These are phyloP conservation scores for Apamea epomidion DNA, from an alignment of 2,888 invertebrate genomes.

Conservation along the genomic window DNA sequence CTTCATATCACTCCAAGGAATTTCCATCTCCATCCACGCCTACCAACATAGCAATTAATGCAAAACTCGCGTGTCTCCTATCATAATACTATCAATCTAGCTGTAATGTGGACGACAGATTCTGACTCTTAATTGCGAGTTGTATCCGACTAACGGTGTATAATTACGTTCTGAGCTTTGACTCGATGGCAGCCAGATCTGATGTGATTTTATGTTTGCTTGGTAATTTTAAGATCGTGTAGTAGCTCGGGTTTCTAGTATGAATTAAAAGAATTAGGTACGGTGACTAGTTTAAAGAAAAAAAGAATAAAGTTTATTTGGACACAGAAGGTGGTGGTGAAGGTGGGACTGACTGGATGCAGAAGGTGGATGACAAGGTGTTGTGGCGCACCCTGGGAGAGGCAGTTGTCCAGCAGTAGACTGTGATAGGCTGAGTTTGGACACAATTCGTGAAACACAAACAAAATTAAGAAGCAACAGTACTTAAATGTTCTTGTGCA, in stretches of 20 bases:
- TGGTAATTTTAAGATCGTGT: slow-evolving; percentile 22
- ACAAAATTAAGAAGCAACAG: neutral
- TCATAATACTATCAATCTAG: slow-evolving; percentile 51
- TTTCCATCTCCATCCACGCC: slow-evolving; percentile 36
- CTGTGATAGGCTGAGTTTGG: no score
- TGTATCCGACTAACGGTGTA: slow-evolving; percentile 42
- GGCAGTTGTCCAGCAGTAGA: no score
- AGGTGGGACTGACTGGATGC: no score
- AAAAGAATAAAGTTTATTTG: no score
- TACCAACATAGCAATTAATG: slow-evolving; percentile 23
- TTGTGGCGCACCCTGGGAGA: no score
- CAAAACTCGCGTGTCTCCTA: slow-evolving; percentile 55
- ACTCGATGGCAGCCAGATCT: slow-evolving; percentile 14
- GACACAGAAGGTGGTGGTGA: no score
- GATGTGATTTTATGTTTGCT: slow-evolving; percentile 18
- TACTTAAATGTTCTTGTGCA: neutral
- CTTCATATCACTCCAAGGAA: slow-evolving; percentile 35
- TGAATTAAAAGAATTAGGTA: neutral
- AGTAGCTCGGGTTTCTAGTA: neutral
- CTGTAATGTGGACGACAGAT: slow-evolving; percentile 46
- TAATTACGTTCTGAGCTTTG: slow-evolving; percentile 52
- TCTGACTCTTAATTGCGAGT: slow-evolving; percentile 47
- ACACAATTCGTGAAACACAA: no score
- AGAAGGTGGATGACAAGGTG: no score
- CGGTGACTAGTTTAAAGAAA: no score